Evolutionary conservation across 2,113 vertebrate genomes (phyloP), one percentile per base, ranked within the genome.

Genomic region (Desmodus rotundus): DNA sequence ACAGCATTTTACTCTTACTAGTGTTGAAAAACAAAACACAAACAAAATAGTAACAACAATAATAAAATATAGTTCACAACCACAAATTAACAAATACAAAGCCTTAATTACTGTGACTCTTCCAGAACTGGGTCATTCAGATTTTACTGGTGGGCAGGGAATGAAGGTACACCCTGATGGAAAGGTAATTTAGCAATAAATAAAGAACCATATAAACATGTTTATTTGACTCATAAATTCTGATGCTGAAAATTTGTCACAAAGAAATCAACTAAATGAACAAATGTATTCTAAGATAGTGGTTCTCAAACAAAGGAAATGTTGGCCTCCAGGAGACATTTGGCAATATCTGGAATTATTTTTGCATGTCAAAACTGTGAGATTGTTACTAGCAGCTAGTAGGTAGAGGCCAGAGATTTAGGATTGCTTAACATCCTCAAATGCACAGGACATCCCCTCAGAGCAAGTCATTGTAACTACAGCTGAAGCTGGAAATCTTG

Each of bases 191-290:
- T 73, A 65, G 28, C 7, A 73, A 82, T 91, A 74, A 20, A 74
- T 91, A 45, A 93, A 82, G 17, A 94, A 12, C 43, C 13, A 41
- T 24, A 38, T 41, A 82, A 83, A 94, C 28, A 68, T 7, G 78
- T 89, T 95, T 77, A 86, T 82, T 93, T 94, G 26, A 56, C 26
- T 43, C 61, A 82, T 89, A 80, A 84, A 91, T 93, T 54, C 65
- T 73, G 43, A 38, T 56, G 38, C 31, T 43, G 11, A 15, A 95
- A 77, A 91, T 82, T n/a, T 52, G 17, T 78, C 54, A 67, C 22
- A 54, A 95, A 92, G 33, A 96, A 77, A 68, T 86, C 54, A 85
- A 73, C 58, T 61, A 7, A 15, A 93, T 15, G 54, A 83, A 78
- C 13, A 91, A 72, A 93, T 83, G n/a, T 41, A 91, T 90, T 95